Conservation (phyloP, 2,888 invertebrate species). For the Leptopilina myrica region DNA sequence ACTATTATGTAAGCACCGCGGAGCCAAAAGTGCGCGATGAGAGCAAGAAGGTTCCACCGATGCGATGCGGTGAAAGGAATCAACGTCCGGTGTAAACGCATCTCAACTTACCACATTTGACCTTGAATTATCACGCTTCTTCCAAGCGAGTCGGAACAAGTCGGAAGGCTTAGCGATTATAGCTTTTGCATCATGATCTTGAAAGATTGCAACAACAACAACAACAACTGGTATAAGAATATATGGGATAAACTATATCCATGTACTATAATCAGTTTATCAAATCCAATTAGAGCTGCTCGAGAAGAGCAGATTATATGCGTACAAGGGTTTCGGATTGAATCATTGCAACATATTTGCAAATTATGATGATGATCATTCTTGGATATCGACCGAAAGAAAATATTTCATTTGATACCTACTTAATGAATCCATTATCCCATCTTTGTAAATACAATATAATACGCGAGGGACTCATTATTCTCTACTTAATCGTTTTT, state of each 20-base stretch:
- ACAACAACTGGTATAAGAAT: conserved; percentile 17
- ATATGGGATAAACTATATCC: conserved; percentile 18
- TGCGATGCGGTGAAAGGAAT: conserved; percentile 11
- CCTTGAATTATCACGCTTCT: conserved; percentile 44
- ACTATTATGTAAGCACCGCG: conserved; percentile 13
- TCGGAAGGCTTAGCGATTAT: conserved; percentile 38
- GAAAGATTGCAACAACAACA: conserved; percentile 25
- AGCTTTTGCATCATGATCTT: conserved; percentile 38
- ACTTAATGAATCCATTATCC: neutral
- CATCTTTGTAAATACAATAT: too few species aligned
- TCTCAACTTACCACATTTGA: conserved; percentile 40
- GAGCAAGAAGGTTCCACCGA: conserved; percentile 5
- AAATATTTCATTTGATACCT: neutral
- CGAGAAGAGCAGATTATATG: neutral
- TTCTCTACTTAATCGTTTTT: too few species aligned
- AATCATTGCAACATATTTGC: conserved; percentile 11
- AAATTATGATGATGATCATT: neutral
- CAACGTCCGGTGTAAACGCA: conserved; percentile 39
- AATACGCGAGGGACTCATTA: too few species aligned
- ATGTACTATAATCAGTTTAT: conserved; percentile 1
- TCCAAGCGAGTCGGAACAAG: conserved; percentile 25
- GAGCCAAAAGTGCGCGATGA: conserved; percentile 23
- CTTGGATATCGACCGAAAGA: neutral
- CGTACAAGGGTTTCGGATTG: neutral
- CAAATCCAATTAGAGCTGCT: conserved; percentile 15